Evolutionary conservation across 37 sponge, comb jelly and placozoan genomes (phyloP), one percentile per base, ranked within the genome.

Genomic region (Cladorhizidae sp.): DNA sequence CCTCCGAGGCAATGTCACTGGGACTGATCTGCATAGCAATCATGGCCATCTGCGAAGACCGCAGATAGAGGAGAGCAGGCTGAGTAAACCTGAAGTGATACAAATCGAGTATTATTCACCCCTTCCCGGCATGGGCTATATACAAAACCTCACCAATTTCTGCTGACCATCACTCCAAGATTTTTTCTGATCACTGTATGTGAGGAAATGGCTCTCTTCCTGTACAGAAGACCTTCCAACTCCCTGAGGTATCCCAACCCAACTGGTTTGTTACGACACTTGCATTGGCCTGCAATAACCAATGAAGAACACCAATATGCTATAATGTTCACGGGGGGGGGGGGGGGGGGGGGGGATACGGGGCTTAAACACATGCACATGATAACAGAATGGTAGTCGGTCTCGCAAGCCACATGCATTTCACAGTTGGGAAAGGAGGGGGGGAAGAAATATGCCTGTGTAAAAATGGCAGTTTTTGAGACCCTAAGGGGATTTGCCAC

Each of bases 221-320:
- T 42, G 43, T 69, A 51, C 18, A 84, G 43, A 12, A 76, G 77
- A 76, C 68, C 74, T 49, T 88, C 89, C 21, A 88, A 67, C 67
- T 88, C 89, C 35, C 89, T 61, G 57, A 88, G 83, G 40, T 73
- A 65, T 28, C 55, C 55, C 9, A 83, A 80, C 1, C 69, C 40
- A 15, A 83, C 57, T 20, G 79, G 67, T 65, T 70, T 79, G 58
- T 38, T 72, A 32, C 36, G 38, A 37, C 55, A 59, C 79, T 88
- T 88, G 50, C 89, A 88, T 73, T 88, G 89, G 9, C 88, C 88
- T 80, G 58, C 37, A 55, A 6, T 32, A 74, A 40, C 22, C 72
- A 6, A 12, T 40, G 43, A 72, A n/a, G 17, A n/a, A 42, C 14
- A 43, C 8, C 64, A n/a, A 25, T 21, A 26, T n/a, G n/a, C n/a